A percentile compares a stretch with the other conserved stretches of the same genome.
Conservation (phyloP, 2,113 vertebrate genomes). For the Suricata suricatta region DNA sequence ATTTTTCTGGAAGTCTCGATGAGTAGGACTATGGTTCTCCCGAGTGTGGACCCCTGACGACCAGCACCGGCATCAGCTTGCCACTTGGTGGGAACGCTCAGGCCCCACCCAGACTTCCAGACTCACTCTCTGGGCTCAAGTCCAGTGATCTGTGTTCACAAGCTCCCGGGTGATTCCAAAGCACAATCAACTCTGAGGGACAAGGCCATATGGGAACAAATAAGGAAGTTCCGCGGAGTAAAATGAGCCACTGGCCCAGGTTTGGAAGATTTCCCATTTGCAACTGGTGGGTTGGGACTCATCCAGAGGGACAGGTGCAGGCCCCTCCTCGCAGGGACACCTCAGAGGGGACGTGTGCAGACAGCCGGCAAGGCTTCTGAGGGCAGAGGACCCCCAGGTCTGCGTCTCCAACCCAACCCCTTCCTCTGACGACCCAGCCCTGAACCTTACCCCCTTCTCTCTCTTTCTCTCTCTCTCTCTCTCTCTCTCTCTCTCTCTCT, state of each 20-base stretch:
- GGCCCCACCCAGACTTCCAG: neutral
- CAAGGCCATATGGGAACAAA: neutral
- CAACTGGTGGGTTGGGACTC: neutral
- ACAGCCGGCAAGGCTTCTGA: neutral
- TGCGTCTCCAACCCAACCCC: neutral
- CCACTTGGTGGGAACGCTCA: neutral
- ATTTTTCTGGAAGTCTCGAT: neutral
- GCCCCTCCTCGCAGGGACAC: neutral
- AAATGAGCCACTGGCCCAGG: fast-evolving
- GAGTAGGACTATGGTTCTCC: neutral
- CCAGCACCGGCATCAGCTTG: neutral
- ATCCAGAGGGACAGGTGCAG: neutral
- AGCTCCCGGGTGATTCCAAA: neutral
- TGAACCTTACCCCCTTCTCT: too few species aligned
- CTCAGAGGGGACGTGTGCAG: neutral
- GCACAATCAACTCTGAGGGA: neutral
- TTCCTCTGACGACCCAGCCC: neutral
- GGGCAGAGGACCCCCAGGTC: too few species aligned
- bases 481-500: neutral
- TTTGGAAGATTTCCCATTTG: neutral
- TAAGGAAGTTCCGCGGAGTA: neutral
- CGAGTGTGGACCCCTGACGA: neutral
- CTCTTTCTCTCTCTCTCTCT: neutral
- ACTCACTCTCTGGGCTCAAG: neutral
- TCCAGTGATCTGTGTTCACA: too few species aligned